Conservation (phyloP, 2,888 invertebrate species). For the Melipona beecheii region DNA sequence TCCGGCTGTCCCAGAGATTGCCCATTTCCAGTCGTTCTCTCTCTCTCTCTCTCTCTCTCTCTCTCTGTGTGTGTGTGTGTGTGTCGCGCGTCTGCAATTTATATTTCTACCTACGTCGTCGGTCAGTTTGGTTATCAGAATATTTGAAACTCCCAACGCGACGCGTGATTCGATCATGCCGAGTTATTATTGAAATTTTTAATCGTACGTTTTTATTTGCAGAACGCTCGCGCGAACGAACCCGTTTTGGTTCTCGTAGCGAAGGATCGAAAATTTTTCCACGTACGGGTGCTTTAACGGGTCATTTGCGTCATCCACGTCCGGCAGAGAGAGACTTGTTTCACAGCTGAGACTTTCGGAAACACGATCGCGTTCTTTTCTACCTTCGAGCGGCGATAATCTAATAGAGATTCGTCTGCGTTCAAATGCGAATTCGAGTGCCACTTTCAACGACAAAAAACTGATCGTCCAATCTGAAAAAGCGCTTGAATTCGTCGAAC, state of each 20-base stretch:
- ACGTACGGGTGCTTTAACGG: not conserved
- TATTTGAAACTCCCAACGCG: not conserved
- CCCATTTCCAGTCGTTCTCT: conserved; percentile 14
- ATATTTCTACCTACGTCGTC: not conserved
- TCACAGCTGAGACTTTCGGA: not conserved
- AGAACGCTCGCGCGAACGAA: not conserved
- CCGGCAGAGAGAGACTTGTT: not conserved
- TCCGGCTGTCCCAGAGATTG: not conserved
- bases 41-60: no score
- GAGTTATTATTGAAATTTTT: not conserved
- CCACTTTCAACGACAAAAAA: not conserved
- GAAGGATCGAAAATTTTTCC: not conserved
- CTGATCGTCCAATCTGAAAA: not conserved
- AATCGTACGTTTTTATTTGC: not conserved
- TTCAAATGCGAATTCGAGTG: not conserved
- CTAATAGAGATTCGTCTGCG: no score
- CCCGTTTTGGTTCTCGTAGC: not conserved
- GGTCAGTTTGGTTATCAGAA: not conserved
- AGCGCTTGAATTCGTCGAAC: not conserved
- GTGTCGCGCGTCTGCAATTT: conserved; percentile 6
- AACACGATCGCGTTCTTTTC: no score
- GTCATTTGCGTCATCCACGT: not conserved
- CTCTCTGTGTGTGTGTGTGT: no score
- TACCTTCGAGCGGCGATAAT: not conserved
- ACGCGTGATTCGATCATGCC: not conserved